Percentiles rank a stretch among this genome's conserved stretches.
Evolutionary conservation across 2,113 vertebrate genomes (phyloP).

Genomic region (Ahaetulla prasina): DNA sequence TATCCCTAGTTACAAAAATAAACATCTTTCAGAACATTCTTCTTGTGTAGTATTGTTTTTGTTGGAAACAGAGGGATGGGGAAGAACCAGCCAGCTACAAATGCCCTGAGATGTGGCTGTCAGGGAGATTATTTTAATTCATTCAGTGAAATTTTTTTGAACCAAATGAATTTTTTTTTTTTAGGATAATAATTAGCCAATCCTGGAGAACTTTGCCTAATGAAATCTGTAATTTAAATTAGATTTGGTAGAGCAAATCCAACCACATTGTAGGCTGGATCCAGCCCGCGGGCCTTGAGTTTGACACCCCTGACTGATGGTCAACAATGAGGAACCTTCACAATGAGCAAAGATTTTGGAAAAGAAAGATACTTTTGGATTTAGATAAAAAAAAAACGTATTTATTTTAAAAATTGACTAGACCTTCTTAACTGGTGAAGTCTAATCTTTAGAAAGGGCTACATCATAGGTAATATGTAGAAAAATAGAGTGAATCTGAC

Average conservation of each 20-base stretch:
- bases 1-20: conserved; percentile 74
- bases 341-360: background rate
- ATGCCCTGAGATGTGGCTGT: conserved; percentile 40
- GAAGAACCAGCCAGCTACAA: conserved; percentile 21
- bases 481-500: background rate
- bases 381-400: background rate
- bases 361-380: background rate
- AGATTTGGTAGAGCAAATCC: conserved; percentile 10
- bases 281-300: no score
- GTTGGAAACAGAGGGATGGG: background rate
- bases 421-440: background rate
- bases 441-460: background rate
- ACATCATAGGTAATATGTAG: background rate
- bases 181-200: conserved; percentile 24
- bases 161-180: background rate
- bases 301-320: background rate
- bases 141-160: background rate
- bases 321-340: background rate
- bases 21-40: conserved; percentile 70
- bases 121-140: conserved; percentile 52
- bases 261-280: no score
- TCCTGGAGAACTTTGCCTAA: conserved; percentile 2
- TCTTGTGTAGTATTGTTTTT: conserved; percentile 62
- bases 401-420: background rate
- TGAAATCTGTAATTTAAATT: conserved; percentile 11